These are phyloP conservation scores for Rostratula benghalensis DNA, from an alignment of 2,113 vertebrate genomes.

Conservation along the genomic window DNA sequence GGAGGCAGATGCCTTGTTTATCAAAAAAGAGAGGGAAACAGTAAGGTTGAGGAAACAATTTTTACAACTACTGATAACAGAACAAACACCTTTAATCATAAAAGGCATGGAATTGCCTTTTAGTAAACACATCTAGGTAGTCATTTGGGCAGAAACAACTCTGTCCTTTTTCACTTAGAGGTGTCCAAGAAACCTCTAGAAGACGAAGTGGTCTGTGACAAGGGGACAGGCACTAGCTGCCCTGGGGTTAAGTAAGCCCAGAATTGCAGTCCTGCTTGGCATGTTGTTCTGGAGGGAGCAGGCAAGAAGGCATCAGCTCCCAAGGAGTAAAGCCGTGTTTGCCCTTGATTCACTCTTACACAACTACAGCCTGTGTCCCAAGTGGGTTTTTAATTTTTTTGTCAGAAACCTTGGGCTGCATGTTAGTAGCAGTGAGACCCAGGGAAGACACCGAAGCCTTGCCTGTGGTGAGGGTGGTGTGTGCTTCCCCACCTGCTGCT, in stretches of 20 bases:
- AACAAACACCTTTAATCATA: neutral
- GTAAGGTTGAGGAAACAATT: neutral
- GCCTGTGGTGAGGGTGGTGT: neutral
- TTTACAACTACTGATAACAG: neutral
- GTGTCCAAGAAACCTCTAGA: neutral
- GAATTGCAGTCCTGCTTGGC: rapidly evolving
- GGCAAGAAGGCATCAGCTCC: neutral
- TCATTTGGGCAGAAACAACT: neutral
- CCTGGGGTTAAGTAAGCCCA: neutral
- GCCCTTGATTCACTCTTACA: neutral
- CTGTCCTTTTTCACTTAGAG: neutral
- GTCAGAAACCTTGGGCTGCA: neutral
- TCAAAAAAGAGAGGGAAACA: neutral
- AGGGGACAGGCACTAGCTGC: neutral
- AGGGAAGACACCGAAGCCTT: neutral
- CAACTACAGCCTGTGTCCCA: neutral
- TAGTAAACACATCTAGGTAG: neutral
- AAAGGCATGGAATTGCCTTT: neutral
- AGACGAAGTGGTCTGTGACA: neutral
- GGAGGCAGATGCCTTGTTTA: neutral
- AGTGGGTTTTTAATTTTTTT: neutral
- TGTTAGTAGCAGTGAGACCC: rapidly evolving
- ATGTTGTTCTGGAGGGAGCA: neutral
- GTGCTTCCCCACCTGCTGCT: neutral
- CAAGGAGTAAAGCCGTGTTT: neutral